A percentile compares a stretch with the other conserved stretches of the same genome.
These are phyloP conservation scores for Eubucco bourcierii DNA, from an alignment of 2,113 vertebrate species.

Conservation along the genomic window DNA sequence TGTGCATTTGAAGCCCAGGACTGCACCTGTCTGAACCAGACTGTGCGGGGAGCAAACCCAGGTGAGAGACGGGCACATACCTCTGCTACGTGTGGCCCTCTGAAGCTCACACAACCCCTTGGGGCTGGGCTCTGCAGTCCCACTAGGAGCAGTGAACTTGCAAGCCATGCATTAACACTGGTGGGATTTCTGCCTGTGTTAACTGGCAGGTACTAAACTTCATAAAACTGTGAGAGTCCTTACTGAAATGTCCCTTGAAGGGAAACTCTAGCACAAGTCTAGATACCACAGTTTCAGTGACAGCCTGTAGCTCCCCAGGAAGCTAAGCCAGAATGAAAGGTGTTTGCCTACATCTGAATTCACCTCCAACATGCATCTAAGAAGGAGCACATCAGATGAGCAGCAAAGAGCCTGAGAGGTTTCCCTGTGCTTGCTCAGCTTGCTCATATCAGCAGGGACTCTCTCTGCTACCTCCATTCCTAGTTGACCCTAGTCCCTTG, in stretches of 20 bases:
- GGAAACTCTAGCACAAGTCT: not conserved
- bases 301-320: accelerated
- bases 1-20: not conserved
- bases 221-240: not conserved
- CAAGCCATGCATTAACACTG: not conserved
- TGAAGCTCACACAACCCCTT: not conserved
- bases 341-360: not conserved
- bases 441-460: not conserved
- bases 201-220: not conserved
- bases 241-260: not conserved
- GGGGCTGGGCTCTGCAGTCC: not conserved
- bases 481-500: not conserved
- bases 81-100: accelerated
- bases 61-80: accelerated
- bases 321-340: not conserved
- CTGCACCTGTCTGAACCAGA: accelerated
- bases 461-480: not conserved
- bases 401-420: not conserved
- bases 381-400: not conserved
- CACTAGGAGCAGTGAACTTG: accelerated
- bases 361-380: not conserved
- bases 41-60: accelerated
- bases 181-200: not conserved
- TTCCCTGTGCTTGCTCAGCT: not conserved
- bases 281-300: not conserved